phyloP scores from a whole-genome alignment of 2,888 invertebrate genomes.

The Eristalis tenax region DNA sequence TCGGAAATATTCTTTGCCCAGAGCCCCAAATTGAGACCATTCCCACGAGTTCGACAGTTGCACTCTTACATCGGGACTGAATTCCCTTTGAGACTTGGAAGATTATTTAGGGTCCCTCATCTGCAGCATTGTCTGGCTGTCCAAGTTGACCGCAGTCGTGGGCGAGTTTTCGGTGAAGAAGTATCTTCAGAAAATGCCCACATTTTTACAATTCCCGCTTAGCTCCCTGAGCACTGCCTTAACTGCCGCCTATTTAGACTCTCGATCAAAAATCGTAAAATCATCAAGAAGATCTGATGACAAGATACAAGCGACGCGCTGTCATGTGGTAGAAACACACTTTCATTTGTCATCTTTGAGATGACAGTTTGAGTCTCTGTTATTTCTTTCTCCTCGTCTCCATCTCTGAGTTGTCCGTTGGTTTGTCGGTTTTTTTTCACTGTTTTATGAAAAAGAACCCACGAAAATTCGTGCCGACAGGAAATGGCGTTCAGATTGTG shows the following conservation, averaged over 20 bases:
- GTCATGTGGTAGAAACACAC: constrained; percentile 15
- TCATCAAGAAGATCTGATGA: not conserved
- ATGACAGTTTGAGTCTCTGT: constrained; percentile 21
- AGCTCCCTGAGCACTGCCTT: no score
- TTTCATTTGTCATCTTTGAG: constrained; percentile 63
- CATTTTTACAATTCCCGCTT: no score
- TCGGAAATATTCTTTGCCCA: no score
- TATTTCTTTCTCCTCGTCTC: not conserved
- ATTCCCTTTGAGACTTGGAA: no score
- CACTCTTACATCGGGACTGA: no score
- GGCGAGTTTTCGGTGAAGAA: no score
- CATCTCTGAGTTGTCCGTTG: not conserved
- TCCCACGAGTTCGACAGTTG: no score
- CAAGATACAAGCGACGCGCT: not conserved
- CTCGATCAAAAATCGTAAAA: not conserved
- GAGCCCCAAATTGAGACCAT: no score
- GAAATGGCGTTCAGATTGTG: constrained; percentile 71
- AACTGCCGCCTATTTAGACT: not conserved
- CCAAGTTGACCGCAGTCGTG: no score
- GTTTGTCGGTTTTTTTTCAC: not conserved
- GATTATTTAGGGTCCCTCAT: no score
- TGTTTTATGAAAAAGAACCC: constrained; percentile 42
- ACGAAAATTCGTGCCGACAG: constrained; percentile 69
- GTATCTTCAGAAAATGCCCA: no score
- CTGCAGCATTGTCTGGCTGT: no score